phyloP scores from a whole-genome alignment of 2,888 invertebrate species.

The Drosophila nigritarsus region DNA sequence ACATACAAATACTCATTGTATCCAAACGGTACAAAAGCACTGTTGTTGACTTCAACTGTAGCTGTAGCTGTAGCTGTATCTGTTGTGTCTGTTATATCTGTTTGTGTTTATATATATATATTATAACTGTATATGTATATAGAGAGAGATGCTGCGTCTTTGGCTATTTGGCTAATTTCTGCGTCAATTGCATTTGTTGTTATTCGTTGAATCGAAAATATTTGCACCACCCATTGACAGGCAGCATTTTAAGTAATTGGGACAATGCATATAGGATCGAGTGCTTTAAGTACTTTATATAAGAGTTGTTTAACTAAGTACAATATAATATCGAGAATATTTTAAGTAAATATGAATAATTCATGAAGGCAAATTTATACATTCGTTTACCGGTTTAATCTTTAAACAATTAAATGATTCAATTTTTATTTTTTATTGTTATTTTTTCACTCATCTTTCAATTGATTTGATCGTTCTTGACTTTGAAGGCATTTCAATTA shows the following conservation, averaged over 20 bases:
- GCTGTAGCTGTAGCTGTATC: neutral
- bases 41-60: constrained; percentile 5
- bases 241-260: constrained; percentile 57
- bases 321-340: constrained; percentile 6
- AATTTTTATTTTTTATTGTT: neutral
- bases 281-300: constrained; percentile 50
- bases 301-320: constrained; percentile 31
- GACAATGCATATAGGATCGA: constrained; percentile 47
- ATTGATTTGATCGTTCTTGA: constrained; percentile 33
- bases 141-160: constrained; percentile 9
- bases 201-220: constrained; percentile 33
- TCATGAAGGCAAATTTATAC: neutral
- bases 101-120: neutral
- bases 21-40: constrained; percentile 3
- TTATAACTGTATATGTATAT: neutral
- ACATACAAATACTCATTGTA: neutral
- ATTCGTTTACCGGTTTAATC: constrained; percentile 6
- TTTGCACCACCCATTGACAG: constrained; percentile 49
- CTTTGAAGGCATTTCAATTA: constrained; percentile 43
- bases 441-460: constrained; percentile 4
- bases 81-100: neutral
- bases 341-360: constrained; percentile 2
- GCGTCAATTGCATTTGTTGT: constrained; percentile 47
- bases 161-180: constrained; percentile 31
- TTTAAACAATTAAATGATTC: neutral